These are phyloP conservation scores for Diorhabda carinulata DNA, from an alignment of 1,140 invertebrate genomes.

Conservation along the genomic window DNA sequence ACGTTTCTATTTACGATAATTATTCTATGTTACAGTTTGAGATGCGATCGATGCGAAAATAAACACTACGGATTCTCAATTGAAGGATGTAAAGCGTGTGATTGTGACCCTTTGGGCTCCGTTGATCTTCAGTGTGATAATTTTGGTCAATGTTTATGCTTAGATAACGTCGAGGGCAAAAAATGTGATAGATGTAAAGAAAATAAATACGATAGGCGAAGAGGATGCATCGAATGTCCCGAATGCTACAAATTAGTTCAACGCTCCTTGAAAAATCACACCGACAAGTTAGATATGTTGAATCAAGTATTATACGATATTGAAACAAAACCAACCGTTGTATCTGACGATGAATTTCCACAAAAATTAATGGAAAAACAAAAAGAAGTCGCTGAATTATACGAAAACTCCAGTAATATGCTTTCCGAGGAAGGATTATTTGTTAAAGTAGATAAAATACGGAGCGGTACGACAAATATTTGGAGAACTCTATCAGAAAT, in stretches of 20 bases:
- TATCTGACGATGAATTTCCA: constrained; percentile 69
- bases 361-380: constrained; percentile 69
- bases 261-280: constrained; percentile 78
- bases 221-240: constrained; percentile 85
- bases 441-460: constrained; percentile 57
- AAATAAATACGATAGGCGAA: constrained; percentile 82
- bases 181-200: constrained; percentile 89
- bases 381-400: constrained; percentile 58
- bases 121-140: constrained; percentile 77
- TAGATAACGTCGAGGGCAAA: constrained; percentile 85
- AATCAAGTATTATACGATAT: constrained; percentile 48
- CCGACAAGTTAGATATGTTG: constrained; percentile 61
- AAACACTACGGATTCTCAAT: constrained; percentile 86
- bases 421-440: constrained; percentile 51
- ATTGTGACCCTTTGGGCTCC: constrained; percentile 88
- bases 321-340: constrained; percentile 53
- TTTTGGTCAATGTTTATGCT: constrained; percentile 83
- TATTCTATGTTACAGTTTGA: constrained; percentile 48
- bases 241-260: constrained; percentile 91
- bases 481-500: constrained; percentile 39
- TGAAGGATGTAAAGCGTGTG: constrained; percentile 80
- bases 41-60: constrained; percentile 79
- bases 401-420: constrained; percentile 36
- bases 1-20: not conserved
- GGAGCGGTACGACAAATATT: constrained; percentile 57